phyloP scores from a whole-genome alignment of 2,888 invertebrate species.

The Heliconius sara region DNA sequence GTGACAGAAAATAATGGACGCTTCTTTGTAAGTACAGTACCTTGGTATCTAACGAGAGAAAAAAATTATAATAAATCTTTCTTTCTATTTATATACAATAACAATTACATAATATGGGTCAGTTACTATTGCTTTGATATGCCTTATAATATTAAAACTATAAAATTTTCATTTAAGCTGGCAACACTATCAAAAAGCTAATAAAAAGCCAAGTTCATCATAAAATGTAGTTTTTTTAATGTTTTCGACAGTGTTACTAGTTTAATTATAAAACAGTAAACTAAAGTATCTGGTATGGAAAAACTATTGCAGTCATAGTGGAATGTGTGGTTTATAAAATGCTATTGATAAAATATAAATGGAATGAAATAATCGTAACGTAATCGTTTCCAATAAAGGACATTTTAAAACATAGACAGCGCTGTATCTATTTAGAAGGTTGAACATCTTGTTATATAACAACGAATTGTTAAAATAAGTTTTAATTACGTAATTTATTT shows the following conservation, averaged over 20 bases:
- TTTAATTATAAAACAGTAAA: constrained; percentile 38
- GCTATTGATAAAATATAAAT: constrained; percentile 50
- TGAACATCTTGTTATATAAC: neutral
- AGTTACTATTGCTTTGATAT: constrained; percentile 31
- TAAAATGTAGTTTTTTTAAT: neutral
- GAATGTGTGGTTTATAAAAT: constrained; percentile 65
- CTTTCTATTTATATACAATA: constrained; percentile 46
- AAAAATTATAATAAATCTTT: constrained; percentile 5
- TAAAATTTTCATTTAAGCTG: constrained; percentile 27
- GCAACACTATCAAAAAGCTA: constrained; percentile 29
- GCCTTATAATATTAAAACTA: constrained; percentile 30
- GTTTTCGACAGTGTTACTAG: constrained; percentile 22
- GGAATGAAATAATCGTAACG: constrained; percentile 69
- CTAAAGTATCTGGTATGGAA: constrained; percentile 55
- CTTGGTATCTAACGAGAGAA: constrained; percentile 5
- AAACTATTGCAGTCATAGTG: constrained; percentile 75
- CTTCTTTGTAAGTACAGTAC: constrained; percentile 67
- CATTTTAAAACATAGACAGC: constrained; percentile 38
- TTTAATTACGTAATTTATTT: neutral
- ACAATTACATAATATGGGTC: constrained; percentile 25
- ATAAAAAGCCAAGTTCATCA: neutral
- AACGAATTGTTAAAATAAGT: neutral
- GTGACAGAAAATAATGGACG: constrained; percentile 61
- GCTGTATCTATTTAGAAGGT: constrained; percentile 20
- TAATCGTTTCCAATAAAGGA: constrained; percentile 40